These are phyloP conservation scores for Nymphalis io DNA, from an alignment of 1,140 invertebrate species.

Conservation along the genomic window DNA sequence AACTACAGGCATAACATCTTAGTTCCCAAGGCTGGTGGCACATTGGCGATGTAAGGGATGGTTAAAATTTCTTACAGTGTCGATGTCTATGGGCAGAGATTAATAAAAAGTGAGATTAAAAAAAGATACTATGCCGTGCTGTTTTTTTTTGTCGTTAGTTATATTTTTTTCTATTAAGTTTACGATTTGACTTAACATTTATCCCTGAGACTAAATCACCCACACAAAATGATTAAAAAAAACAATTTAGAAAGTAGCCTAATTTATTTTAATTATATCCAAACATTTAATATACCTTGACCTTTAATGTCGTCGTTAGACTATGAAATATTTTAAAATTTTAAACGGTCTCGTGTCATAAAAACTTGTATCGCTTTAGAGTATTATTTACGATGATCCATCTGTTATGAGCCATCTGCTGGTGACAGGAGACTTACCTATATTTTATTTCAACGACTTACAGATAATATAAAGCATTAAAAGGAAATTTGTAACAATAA, in stretches of 20 bases:
- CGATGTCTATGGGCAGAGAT: no score
- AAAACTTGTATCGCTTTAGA: slow-evolving; percentile 28
- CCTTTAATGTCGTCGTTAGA: background rate
- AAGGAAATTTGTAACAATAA: background rate
- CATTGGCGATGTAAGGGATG: no score
- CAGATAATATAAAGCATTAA: background rate
- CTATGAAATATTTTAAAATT: slow-evolving; percentile 10
- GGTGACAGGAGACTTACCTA: slow-evolving; percentile 39
- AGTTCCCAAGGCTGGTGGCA: no score
- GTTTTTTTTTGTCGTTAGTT: no score
- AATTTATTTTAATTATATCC: background rate
- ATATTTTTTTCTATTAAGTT: no score
- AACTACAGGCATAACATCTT: no score
- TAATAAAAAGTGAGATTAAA: no score
- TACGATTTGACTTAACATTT: no score
- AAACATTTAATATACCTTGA: background rate
- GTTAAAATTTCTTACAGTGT: no score
- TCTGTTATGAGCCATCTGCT: slow-evolving; percentile 37
- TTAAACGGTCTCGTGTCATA: slow-evolving; percentile 25
- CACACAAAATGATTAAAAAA: no score
- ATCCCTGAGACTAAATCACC: no score
- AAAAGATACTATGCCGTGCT: no score
- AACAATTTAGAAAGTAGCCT: background rate
- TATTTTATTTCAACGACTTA: slow-evolving; percentile 5
- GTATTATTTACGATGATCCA: slow-evolving; percentile 33